Conservation (phyloP, 2,888 invertebrate genomes). For the Hydroisotoma schaefferi region DNA sequence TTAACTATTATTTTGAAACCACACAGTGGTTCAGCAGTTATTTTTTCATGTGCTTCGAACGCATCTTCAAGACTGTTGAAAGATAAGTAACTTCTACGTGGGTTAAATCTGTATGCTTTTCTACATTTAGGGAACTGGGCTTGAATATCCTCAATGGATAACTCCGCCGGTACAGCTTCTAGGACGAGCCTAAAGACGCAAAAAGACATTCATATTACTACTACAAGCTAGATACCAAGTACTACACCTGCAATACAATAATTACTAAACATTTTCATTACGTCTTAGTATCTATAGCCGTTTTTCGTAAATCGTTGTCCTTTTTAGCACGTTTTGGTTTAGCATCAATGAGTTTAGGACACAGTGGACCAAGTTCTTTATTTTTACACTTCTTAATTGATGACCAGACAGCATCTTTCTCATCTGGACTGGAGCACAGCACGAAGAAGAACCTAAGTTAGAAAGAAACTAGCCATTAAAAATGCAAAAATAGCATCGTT, state of each 20-base stretch:
- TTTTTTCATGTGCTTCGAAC: slow-evolving; percentile 11
- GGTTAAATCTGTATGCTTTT: slow-evolving; percentile 23
- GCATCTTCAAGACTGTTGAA: slow-evolving; percentile 15
- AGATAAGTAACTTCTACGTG: slow-evolving; percentile 20
- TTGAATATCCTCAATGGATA: slow-evolving; percentile 10
- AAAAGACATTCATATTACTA: slow-evolving; percentile 1
- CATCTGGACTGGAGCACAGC: slow-evolving; percentile 8
- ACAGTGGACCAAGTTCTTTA: slow-evolving; percentile 15
- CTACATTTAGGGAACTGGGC: slow-evolving; percentile 13
- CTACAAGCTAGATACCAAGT: no score
- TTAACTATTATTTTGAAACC: slow-evolving; percentile 15
- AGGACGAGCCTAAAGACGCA: slow-evolving; percentile 17
- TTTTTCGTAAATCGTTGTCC: neutral
- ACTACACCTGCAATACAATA: neutral
- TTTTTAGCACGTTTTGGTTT: neutral
- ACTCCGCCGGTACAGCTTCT: slow-evolving; percentile 15
- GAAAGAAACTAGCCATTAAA: neutral
- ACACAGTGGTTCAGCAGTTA: slow-evolving; percentile 12
- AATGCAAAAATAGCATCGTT: neutral
- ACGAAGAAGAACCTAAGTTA: slow-evolving; percentile 22
- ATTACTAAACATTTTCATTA: no score
- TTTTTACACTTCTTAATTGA: slow-evolving; percentile 10
- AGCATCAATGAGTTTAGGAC: slow-evolving; percentile 1
- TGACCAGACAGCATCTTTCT: slow-evolving; percentile 2
- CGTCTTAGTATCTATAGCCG: neutral